These are phyloP conservation scores for Probaryconus sp. DNA, from an alignment of 1,140 invertebrate species.

Conservation along the genomic window DNA sequence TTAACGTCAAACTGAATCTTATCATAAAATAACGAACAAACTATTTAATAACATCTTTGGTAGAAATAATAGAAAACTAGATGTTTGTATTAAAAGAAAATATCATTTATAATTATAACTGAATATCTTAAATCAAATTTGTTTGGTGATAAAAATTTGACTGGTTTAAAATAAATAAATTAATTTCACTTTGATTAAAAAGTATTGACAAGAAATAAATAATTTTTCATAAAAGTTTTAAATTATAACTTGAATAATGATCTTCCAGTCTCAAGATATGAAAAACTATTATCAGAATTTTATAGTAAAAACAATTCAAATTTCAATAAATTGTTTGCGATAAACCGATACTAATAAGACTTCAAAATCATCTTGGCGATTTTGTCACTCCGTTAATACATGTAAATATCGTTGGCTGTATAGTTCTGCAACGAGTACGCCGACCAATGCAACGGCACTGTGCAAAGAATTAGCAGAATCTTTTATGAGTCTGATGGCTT, in stretches of 20 bases:
- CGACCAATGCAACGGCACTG: constrained; percentile 71
- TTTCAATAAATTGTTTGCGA: constrained; percentile 29
- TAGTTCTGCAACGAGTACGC: constrained; percentile 70
- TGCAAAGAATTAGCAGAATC: constrained; percentile 78
- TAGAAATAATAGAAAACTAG: constrained; percentile 22
- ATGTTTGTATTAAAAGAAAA: too few relatives aligned
- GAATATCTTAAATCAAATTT: constrained; percentile 4
- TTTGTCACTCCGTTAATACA: constrained; percentile 72
- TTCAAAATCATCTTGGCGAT: constrained; percentile 49
- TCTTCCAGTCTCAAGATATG: neutral
- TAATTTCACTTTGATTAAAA: too few relatives aligned
- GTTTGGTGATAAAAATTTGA: neutral
- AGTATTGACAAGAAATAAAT: too few relatives aligned
- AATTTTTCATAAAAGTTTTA: too few relatives aligned
- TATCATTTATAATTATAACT: constrained; percentile 10
- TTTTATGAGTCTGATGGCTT: constrained; percentile 74
- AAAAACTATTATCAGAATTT: too few relatives aligned
- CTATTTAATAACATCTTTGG: constrained; percentile 45
- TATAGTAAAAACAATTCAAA: constrained; percentile 32
- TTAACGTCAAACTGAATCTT: neutral
- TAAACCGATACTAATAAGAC: constrained; percentile 49
- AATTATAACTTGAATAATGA: constrained; percentile 1
- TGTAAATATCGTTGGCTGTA: constrained; percentile 76
- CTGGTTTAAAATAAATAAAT: too few relatives aligned
- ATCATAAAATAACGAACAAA: constrained; percentile 19